Evolutionary conservation across 2,113 vertebrate genomes (phyloP), one percentile per base, ranked within the genome.

Genomic region (Sphaerodactylus townsendi): DNA sequence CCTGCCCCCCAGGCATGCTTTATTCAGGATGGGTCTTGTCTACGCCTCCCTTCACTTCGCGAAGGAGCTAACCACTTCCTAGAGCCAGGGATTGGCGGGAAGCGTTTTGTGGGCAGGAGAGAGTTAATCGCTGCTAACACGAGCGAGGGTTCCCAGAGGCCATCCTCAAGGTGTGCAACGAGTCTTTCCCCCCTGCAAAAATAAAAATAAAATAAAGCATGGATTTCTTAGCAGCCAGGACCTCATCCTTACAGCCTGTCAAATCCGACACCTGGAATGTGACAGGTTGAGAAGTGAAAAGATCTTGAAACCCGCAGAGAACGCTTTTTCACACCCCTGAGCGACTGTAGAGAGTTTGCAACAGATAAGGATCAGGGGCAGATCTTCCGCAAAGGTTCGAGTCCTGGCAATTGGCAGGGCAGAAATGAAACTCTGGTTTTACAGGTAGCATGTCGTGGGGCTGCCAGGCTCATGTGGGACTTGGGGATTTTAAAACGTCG

Each of bases 1-100:
- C 71, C 74, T 72, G 28, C 6, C 65, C 80, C 77, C 73, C 28
- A 13, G 80, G 74, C 74, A 71, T 65, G 50, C 15, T 37, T 41
- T 65, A 23, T 72, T 71, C 85, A 86, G 85, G 85, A 82, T 65
- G 66, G 35, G 80, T 53, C 85, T 41, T 86, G 85, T 33, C 85
- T 10, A 4, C 14, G 28, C 33, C 44, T 82, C 65, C 53, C 56
- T n/a, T 65, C 74, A n/a, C 68, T 68, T 23, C 25, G 46, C n/a
- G 41, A 73, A n/a, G 35, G 21, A 56, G 7, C 37, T 46, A 75
- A 48, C 70, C 46, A 3, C 28, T 82, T 77, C 70, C 69, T 53
- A 17, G 56, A 33, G 73, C 19, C 41, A 15, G 44, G 23, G 28
- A 21, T 33, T 1, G n/a, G 21, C 25, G 39, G 44, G 64, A 59